These are phyloP conservation scores for Caloenas nicobarica DNA, from an alignment of 2,113 vertebrate species.

Conservation along the genomic window DNA sequence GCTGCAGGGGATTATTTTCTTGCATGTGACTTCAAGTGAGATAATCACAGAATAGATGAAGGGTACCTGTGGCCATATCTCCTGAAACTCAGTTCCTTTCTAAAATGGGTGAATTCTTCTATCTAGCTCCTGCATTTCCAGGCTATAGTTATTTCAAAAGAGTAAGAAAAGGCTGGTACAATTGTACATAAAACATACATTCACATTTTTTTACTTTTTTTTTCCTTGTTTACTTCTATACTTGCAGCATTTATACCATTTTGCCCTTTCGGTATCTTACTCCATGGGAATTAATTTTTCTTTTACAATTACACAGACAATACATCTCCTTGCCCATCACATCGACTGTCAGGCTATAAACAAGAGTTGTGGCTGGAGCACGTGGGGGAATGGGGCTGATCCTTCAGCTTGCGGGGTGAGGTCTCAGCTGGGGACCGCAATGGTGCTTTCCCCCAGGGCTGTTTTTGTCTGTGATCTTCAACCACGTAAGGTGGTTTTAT, in stretches of 20 bases:
- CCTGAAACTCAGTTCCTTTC: background rate
- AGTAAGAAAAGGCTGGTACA: background rate
- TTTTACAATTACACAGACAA: background rate
- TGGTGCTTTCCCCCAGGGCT: background rate
- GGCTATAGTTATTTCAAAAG: background rate
- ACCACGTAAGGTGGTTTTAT: rapidly evolving
- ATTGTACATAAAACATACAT: background rate
- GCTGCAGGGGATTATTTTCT: constrained; percentile 57
- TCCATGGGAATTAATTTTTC: background rate
- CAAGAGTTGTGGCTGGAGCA: background rate
- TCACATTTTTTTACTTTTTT: too few species aligned
- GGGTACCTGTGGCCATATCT: constrained; percentile 39
- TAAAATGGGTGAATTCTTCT: constrained; percentile 12
- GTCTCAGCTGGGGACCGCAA: background rate
- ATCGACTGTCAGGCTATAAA: background rate
- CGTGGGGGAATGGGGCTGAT: background rate
- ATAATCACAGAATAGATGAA: constrained; percentile 57
- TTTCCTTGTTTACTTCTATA: background rate
- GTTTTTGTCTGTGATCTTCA: background rate
- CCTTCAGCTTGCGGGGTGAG: background rate
- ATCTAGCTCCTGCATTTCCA: background rate
- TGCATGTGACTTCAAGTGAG: constrained; percentile 20
- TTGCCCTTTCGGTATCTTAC: background rate
- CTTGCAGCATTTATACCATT: background rate
- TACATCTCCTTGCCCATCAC: background rate